Base-by-base conservation (phyloP, 2,797 vertebrate genomes). In the Champsocephalus esox region DNA sequence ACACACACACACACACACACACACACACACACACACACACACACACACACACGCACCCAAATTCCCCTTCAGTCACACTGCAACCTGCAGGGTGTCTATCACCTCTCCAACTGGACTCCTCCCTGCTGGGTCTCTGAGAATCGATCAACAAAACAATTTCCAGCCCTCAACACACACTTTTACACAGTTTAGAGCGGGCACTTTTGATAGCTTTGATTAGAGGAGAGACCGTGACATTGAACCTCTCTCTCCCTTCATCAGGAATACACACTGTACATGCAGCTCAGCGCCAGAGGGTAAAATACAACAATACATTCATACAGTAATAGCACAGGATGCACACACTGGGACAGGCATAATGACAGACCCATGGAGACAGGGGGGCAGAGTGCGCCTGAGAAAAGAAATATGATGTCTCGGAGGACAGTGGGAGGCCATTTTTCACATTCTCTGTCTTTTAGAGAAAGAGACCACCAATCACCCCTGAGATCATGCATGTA, bases 371-470 rank as follows among this genome's bases (percentile, higher is more conserved):
- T 55, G 50, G 19, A 71, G 52, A 76, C 41, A 43, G 34, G 12
- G 56, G 55, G 46, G 73, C 57, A 57, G 17, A 70, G 21, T 52
- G 49, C 45, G n/a, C 51, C 34, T 57, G 38, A 32, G 50, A 55
- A 54, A 77, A 38, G 73, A 81, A 84, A 80, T 72, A 63, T 38
- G 54, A 70, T 21, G 6, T 51, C 52, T 78, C n/a, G 12, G 43
- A 63, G n/a, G 74, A 79, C 50, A 73, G 49, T 17, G 49, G 56
- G 61, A 72, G 57, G 73, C 59, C 68, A 73, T 77, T 52, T 83
- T 89, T 79, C 49, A 82, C 32, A 75, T 88, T 80, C 63, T 54
- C 43, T 1, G 21, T 80, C 78, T 14, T 45, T 66, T 65, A 34
- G 41, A 79, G 46, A 72, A 32, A 61, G 19, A 73, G 13, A 49